Base-by-base conservation (phyloP, 2,888 invertebrate species). In the Diarsia brunnea region DNA sequence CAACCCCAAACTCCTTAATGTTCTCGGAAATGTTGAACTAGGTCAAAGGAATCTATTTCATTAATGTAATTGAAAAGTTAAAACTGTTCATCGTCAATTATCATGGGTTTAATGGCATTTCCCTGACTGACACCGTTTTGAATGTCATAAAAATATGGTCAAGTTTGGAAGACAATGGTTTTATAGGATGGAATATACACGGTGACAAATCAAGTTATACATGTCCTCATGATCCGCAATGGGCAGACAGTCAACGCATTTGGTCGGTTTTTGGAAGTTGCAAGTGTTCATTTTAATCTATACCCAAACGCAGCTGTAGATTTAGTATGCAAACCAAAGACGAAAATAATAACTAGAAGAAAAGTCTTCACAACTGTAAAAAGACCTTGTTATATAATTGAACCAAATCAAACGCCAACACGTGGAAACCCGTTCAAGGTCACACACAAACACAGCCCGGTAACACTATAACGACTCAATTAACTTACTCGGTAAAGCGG, bases 31-130 rank as follows among this genome's bases (percentile, higher is more conserved):
- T 69, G 24, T n/a, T 27, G 1, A 88, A 79, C 45, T 88, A 27
- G 86, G 86, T 88, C 84, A 80, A 78, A 69, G 51, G 63, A 61
- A 81, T 88, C 27, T n/a, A 76, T 60, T 78, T 78, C 79, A 82
- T 84, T 79, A 83, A 58, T 73, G 72, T 79, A 78, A 88, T 90
- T 86, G 84, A 81, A 82, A 85, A 88, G 78, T 89, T 81, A 70
- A 72, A 79, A 79, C 53, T 67, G 16, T 68, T 85, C 27, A 77
- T 51, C 70, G 73, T 64, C 75, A 58, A 75, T 73, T 73, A 60
- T 61, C 24, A 75, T 66, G 8, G 24, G 16, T 73, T 86, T 82
- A 72, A 64, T 82, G 64, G 49, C 51, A 14, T 51, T 73, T 7
- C 3, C n/a, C 76, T 63, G 38, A 49, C 14, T 63, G 51, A 66